Evolutionary conservation across 2,113 vertebrate species (phyloP).

Genomic region (Pleuronectes platessa): DNA sequence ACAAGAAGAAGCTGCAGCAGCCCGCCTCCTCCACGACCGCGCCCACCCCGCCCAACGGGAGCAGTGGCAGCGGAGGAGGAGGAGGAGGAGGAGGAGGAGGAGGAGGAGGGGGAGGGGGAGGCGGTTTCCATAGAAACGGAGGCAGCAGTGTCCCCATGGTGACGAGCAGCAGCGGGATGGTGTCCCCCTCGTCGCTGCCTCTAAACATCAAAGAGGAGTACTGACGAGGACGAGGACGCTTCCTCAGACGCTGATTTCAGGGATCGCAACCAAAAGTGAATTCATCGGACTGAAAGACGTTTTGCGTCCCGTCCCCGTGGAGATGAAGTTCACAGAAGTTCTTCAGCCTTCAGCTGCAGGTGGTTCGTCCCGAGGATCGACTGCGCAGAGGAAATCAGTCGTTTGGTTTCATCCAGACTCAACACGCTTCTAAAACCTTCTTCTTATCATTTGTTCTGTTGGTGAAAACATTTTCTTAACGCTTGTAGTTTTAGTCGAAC

Average conservation of each 20-base stretch:
- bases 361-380: too few relatives aligned
- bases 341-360: too few relatives aligned
- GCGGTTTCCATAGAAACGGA: conserved; percentile 56
- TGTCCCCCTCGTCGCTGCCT: conserved; percentile 85
- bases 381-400: too few relatives aligned
- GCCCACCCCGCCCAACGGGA: conserved; percentile 79
- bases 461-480: too few relatives aligned
- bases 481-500: too few relatives aligned
- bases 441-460: too few relatives aligned
- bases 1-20: conserved; percentile 95
- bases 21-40: conserved; percentile 85
- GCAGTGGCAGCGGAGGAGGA: conserved; percentile 46
- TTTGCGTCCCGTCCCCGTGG: not conserved
- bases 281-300: not conserved
- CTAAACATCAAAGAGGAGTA: conserved; percentile 95
- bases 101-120: not conserved
- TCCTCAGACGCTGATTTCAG: not conserved
- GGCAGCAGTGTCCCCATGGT: conserved; percentile 82
- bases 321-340: too few relatives aligned
- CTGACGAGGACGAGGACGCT: conserved; percentile 57
- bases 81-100: not conserved
- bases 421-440: too few relatives aligned
- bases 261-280: conserved; percentile 25
- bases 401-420: too few relatives aligned
- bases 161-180: conserved; percentile 82